phyloP scores from a whole-genome alignment of 2,797 vertebrate species.

The Scarus forsteni region DNA sequence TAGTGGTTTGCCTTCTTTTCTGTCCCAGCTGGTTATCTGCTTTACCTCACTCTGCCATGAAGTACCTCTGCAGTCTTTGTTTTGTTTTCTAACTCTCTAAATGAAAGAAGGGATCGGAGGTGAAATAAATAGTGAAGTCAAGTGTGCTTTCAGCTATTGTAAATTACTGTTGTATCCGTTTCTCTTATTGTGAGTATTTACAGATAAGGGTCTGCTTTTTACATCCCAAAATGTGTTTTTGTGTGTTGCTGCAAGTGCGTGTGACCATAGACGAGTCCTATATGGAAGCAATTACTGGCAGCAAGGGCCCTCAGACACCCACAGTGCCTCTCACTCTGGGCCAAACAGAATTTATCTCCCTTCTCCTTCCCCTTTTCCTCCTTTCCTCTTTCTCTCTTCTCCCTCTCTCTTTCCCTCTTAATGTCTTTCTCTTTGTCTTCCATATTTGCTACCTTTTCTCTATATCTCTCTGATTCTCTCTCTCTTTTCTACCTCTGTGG shows the following conservation, averaged over 20 bases:
- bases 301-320: conserved; percentile 88
- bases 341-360: conserved; percentile 87
- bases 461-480: conserved; percentile 58
- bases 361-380: conserved; percentile 48
- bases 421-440: conserved; percentile 70
- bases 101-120: conserved; percentile 15
- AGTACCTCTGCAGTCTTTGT: conserved; percentile 9
- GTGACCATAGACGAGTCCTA: conserved; percentile 79
- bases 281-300: conserved; percentile 98
- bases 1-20: too few species aligned
- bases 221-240: conserved; percentile 35
- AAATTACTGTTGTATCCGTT: conserved; percentile 16
- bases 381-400: conserved; percentile 70
- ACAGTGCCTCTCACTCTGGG: conserved; percentile 85
- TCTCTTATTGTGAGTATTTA: conserved; percentile 37
- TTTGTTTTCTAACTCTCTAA: conserved; percentile 27
- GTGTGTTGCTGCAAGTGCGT: conserved; percentile 35
- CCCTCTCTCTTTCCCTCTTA: conserved; percentile 14
- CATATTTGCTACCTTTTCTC: conserved; percentile 27
- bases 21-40: too few species aligned
- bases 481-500: conserved; percentile 58
- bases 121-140: conserved; percentile 34
- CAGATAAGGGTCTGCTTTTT: conserved; percentile 47
- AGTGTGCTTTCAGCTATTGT: conserved; percentile 17
- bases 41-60: conserved; percentile 5